Evolutionary conservation across 1,140 invertebrate genomes (phyloP).

Genomic region (Trichonephila clavata): DNA sequence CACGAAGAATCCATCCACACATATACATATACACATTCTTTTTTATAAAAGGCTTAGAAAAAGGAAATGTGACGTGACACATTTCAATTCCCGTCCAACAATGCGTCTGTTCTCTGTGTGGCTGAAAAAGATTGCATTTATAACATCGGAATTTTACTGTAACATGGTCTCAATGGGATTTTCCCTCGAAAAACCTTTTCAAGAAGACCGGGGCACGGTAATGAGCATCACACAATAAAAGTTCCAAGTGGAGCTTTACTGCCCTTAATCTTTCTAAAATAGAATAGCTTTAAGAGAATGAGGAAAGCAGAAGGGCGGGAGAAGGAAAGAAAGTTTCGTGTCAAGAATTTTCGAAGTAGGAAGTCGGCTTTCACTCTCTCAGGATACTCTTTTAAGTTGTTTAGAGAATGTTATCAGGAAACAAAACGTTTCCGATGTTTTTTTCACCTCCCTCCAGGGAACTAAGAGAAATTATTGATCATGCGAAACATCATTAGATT

Average conservation of each 20-base stretch:
- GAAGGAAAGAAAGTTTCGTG: conserved; percentile 5
- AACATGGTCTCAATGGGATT: neutral
- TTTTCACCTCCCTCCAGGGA: neutral
- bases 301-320: neutral
- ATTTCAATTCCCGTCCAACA: conserved; percentile 16
- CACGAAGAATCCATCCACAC: neutral
- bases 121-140: conserved; percentile 4
- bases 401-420: conserved; percentile 28
- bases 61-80: conserved; percentile 8
- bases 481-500: neutral
- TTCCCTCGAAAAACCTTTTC: neutral
- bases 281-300: conserved; percentile 38
- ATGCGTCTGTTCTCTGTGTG: neutral
- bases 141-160: neutral
- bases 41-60: neutral
- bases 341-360: conserved; percentile 14
- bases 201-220: neutral
- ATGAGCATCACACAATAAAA: conserved; percentile 17
- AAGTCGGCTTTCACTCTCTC: neutral
- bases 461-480: neutral
- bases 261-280: conserved; percentile 36
- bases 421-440: neutral
- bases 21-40: neutral
- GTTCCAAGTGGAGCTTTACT: neutral
- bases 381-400: conserved; percentile 22